Conservation (phyloP, 2,888 invertebrate genomes). For the Chaetogeoica ovagalla region DNA sequence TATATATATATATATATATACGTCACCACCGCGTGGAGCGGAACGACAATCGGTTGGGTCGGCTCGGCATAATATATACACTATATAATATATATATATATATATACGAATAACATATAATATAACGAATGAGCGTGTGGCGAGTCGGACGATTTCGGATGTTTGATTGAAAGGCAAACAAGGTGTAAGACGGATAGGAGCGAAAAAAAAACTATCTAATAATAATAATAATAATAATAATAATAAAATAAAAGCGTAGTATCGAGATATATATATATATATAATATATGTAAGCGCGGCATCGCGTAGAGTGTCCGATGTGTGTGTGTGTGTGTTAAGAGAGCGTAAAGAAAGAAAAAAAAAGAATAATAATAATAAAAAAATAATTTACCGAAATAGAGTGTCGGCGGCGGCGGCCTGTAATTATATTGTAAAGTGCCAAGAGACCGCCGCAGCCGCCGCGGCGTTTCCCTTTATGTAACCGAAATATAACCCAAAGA, state of each 20-base stretch:
- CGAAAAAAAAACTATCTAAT: conserved; percentile 40
- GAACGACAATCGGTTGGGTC: no score
- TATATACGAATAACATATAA: no score
- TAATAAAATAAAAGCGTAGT: conserved; percentile 45
- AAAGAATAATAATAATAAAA: conserved; percentile 22
- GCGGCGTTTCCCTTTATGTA: conserved; percentile 51
- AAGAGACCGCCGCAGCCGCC: conserved; percentile 8
- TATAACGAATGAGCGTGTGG: conserved; percentile 36
- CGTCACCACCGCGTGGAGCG: not conserved
- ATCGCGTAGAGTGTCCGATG: not conserved
- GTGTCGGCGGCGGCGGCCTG: conserved; percentile 41
- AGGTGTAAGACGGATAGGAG: conserved; percentile 42
- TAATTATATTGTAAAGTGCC: conserved; percentile 53
- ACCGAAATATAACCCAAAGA: conserved; percentile 42
- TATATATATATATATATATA: conserved; percentile 14
- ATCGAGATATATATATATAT: no score
- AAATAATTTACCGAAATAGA: conserved; percentile 41
- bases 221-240: conserved; percentile 18
- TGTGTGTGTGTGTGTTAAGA: not conserved
- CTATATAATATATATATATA: no score
- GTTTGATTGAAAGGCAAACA: conserved; percentile 53
- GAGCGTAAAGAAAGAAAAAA: conserved; percentile 11
- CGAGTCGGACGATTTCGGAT: conserved; percentile 45
- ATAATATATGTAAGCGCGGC: not conserved
- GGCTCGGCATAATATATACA: conserved; percentile 1